Evolutionary conservation across 1,140 invertebrate species (phyloP), one percentile per base, ranked within the genome.

Genomic region (Dermatophagoides farinae): DNA sequence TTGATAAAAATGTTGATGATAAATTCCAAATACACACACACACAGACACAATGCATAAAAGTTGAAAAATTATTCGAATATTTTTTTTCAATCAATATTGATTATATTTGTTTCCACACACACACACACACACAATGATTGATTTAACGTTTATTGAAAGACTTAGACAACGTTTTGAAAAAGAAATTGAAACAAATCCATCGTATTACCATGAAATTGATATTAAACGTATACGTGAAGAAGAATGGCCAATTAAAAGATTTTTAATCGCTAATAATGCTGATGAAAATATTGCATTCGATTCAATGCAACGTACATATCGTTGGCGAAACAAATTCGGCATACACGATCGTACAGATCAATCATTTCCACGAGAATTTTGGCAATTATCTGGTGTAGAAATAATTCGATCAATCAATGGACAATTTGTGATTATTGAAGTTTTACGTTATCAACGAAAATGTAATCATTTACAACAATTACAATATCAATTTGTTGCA

Each of bases 291-390:
- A 10, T 46, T 11, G 52, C 61, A 16, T 55, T 61, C 25, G 37
- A 40, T 37, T 12, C 14, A 18, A 25, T 62, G 14, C 14, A 11
- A 2, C 6, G 47, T 22, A 9, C 60, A 20, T 18, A 63, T 14
- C 50, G 62, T 44, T 61, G 60, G 60, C 25, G 37, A 20, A 62
- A 61, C 2, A 18, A n/a, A 44, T 61, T 61, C 39, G 60, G 60
- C n/a, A 6, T 61, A 12, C 60, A 61, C 18, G n/a, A 58, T 31
- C 38, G 50, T 16, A 9, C 46, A 5, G 53, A 61, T 37, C 25
- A 25, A 38, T 31, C 10, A 10, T 61, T 61, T 59, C 60, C 60
- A 14, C 12, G 25, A 5, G 58, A 60, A 25, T 38, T 60, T 40
- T 60, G 44, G 43, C 44, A 31, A 31, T 31, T 31, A 31, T 31